Evolutionary conservation across 2,797 vertebrate species (phyloP).

Genomic region (Sebastes taczanowskii): DNA sequence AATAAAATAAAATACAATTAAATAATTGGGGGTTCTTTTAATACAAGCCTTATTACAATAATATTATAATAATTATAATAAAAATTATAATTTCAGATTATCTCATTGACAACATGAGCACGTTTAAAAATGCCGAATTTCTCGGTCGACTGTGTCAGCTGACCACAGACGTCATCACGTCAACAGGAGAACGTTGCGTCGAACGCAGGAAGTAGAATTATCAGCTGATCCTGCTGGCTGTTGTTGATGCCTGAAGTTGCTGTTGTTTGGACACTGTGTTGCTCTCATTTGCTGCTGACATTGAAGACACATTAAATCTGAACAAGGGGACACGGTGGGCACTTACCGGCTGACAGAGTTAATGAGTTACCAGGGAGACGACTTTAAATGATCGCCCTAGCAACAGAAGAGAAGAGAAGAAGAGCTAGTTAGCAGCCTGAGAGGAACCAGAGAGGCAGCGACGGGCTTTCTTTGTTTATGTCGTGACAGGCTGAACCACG

Average conservation of each 20-base stretch:
- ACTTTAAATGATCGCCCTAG: conserved; percentile 20
- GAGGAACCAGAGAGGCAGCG: neutral
- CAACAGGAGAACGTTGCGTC: neutral
- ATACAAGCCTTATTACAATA: neutral
- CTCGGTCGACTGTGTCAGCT: conserved; percentile 2
- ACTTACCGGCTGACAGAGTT: conserved; percentile 5
- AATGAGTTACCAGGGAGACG: neutral
- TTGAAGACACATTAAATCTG: conserved; percentile 34
- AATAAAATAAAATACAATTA: too few relatives aligned
- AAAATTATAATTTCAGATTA: neutral
- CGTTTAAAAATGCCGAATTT: neutral
- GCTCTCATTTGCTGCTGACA: conserved; percentile 55
- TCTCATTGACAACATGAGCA: neutral
- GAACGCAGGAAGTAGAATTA: conserved; percentile 77
- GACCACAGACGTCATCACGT: conserved; percentile 51
- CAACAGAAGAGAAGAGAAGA: conserved; percentile 8
- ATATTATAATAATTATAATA: too few relatives aligned
- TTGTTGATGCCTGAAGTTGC: conserved; percentile 82
- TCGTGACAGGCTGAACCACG: conserved; percentile 17
- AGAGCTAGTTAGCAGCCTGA: too few relatives aligned
- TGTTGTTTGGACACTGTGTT: conserved; percentile 67
- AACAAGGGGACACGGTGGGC: conserved; percentile 26
- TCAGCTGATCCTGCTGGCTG: conserved; percentile 84
- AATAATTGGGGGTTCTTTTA: neutral
- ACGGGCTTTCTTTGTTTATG: conserved; percentile 53